Evolutionary conservation across 2,797 vertebrate species (phyloP).

Genomic region (Notolepis coatsorum): DNA sequence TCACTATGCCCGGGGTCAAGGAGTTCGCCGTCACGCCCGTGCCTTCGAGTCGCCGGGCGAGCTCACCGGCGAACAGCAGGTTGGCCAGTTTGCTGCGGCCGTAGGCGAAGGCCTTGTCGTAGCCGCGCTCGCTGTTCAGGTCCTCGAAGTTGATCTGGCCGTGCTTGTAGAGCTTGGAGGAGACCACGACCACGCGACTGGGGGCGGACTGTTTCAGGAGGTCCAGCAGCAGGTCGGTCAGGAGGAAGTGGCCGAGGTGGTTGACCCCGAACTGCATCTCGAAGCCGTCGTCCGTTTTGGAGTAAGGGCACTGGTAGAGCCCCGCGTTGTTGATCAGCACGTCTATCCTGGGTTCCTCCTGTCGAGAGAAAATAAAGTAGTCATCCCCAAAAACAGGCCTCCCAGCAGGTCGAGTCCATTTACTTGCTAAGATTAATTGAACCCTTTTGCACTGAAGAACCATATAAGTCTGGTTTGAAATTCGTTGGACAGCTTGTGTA

Average conservation of each 20-base stretch:
- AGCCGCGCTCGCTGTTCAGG: constrained; percentile 88
- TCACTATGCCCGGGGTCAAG: constrained; percentile 89
- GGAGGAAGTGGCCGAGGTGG: constrained; percentile 90
- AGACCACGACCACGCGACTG: constrained; percentile 90
- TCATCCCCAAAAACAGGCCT: too few species aligned
- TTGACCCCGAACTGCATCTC: constrained; percentile 93
- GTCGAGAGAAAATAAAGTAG: constrained; percentile 1
- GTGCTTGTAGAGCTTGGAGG: constrained; percentile 92
- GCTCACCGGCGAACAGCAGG: constrained; percentile 88
- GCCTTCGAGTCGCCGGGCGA: constrained; percentile 84
- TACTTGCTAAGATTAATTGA: too few species aligned
- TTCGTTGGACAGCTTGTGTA: too few species aligned
- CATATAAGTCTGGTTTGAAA: too few species aligned
- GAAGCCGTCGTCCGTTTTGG: constrained; percentile 88
- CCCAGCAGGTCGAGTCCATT: too few species aligned
- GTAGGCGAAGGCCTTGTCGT: constrained; percentile 89
- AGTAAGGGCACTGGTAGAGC: constrained; percentile 89
- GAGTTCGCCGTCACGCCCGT: constrained; percentile 87
- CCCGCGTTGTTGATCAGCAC: constrained; percentile 94
- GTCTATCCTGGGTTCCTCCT: constrained; percentile 89
- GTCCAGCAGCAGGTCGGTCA: constrained; percentile 87
- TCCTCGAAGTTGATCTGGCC: constrained; percentile 94
- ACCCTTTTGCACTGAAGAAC: too few species aligned
- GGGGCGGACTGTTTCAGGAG: constrained; percentile 89
- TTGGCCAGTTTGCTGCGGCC: constrained; percentile 92